Base-by-base conservation (phyloP, 2,888 invertebrate species). In the Sphinx pinastri region DNA sequence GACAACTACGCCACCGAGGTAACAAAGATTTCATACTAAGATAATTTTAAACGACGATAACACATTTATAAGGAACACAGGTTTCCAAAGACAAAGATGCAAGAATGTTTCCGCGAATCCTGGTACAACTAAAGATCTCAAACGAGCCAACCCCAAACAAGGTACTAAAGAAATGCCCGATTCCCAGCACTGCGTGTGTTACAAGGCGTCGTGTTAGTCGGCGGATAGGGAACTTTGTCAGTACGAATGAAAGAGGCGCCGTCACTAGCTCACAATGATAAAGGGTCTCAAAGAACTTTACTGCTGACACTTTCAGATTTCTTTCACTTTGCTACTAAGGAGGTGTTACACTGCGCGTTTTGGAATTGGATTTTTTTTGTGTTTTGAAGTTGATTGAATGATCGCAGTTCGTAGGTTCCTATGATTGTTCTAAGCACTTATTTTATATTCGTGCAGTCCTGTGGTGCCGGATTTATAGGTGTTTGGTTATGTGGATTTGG, bases 221-320 rank as follows among this genome's bases (percentile, higher is more conserved):
- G 74, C 79, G 11, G 47, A 81, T 79, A 82, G 77, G 80, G 67
- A 77, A 81, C 77, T 81, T 80, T 80, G 78, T 80, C 77, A 73
- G 77, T 77, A 72, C 74, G 74, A 82, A 81, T 84, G 80, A 83
- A 79, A 83, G 81, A 81, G 67, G 51, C 76, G 79, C 73, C 79
- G 78, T 80, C 79, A 77, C 77, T 73, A 77, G 75, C 74, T 77
- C 54, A 38, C 71, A 80, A 75, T 79, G 80, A 84, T 81, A 84
- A 84, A 85, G 84, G 80, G 79, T 79, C 77, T 79, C 77, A 81
- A 85, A 84, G 81, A 84, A 84, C 81, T 84, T 83, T 79, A 78
- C 76, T 77, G 81, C 83, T 85, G 84, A 85, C 84, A 82, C 80
- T 85, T 83, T 80, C 81, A 81, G 82, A 83, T 81, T 84, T 82